Conservation (phyloP, 2,113 vertebrate species). For the Athene noctua region DNA sequence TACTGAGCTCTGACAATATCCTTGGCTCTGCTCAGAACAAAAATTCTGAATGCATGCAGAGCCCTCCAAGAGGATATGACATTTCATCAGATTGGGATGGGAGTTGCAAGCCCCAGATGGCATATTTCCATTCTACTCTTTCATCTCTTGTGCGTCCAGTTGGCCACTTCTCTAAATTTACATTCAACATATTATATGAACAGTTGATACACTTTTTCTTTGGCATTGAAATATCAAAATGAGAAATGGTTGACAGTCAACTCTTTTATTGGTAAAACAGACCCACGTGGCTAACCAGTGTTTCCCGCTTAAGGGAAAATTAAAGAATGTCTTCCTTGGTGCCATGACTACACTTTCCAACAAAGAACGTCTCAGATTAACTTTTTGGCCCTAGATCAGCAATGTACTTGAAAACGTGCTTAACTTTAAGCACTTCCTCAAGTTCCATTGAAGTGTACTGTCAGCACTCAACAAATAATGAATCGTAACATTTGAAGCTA, state of each 20-base stretch:
- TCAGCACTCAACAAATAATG: constrained; percentile 60
- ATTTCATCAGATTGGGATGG: not conserved
- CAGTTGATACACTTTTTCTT: not conserved
- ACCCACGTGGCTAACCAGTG: not conserved
- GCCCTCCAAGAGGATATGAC: not conserved
- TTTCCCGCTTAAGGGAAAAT: not conserved
- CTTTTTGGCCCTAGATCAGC: constrained; percentile 53
- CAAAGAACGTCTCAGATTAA: constrained; percentile 42
- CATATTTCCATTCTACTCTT: not conserved
- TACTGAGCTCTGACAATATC: not conserved
- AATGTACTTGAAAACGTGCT: constrained; percentile 52
- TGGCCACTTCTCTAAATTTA: not conserved
- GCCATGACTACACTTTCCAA: not conserved
- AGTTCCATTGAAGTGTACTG: constrained; percentile 53
- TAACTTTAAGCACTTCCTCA: constrained; percentile 61
- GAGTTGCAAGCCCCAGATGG: not conserved
- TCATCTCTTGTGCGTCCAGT: not conserved
- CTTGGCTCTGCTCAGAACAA: not conserved
- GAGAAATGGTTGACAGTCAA: not conserved
- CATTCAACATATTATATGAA: not conserved
- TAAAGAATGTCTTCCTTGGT: constrained; percentile 15
- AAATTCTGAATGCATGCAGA: not conserved
- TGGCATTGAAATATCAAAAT: not conserved
- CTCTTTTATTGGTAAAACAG: not conserved
- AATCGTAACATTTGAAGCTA: constrained; percentile 23